Percentiles rank a stretch among this genome's conserved stretches.
phyloP scores from a whole-genome alignment of 1,140 invertebrate genomes.

The Tetramorium simillimum region DNA sequence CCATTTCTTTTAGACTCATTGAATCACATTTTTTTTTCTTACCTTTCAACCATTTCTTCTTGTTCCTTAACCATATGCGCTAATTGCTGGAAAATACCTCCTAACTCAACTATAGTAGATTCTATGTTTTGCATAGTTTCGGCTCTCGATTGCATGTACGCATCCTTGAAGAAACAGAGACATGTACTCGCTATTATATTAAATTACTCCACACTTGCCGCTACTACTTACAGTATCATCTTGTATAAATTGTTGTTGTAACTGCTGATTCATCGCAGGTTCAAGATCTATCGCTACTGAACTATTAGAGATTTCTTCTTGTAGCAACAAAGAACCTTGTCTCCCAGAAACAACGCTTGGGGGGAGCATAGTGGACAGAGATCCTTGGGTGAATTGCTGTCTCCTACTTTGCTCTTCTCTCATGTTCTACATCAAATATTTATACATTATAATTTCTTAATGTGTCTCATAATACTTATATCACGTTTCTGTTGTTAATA shows the following conservation, averaged over 20 bases:
- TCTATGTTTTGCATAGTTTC: slow-evolving; percentile 99
- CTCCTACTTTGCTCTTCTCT: slow-evolving; percentile 97
- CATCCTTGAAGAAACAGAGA: slow-evolving; percentile 87
- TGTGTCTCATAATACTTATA: slow-evolving; percentile 4
- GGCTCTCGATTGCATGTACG: slow-evolving; percentile 96
- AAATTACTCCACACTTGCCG: slow-evolving; percentile 13
- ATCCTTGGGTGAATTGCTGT: slow-evolving; percentile 96
- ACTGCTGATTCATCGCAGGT: slow-evolving; percentile 84
- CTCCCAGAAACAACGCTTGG: slow-evolving; percentile 89
- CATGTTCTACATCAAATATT: slow-evolving; percentile 90
- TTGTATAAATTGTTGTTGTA: slow-evolving; percentile 89
- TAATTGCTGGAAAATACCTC: slow-evolving; percentile 98
- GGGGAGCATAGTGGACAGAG: slow-evolving; percentile 89
- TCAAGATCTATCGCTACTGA: slow-evolving; percentile 91
- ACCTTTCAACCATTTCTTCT: slow-evolving; percentile 98
- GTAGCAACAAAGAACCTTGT: slow-evolving; percentile 88
- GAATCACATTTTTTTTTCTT: slow-evolving; percentile 55
- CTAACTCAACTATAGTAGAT: slow-evolving; percentile 99
- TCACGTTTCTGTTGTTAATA: neutral
- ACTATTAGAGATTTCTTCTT: slow-evolving; percentile 89
- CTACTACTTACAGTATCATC: slow-evolving; percentile 89
- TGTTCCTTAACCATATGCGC: slow-evolving; percentile 99
- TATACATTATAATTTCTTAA: neutral
- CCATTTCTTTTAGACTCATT: neutral
- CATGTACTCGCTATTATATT: slow-evolving; percentile 23